Evolutionary conservation across 2,888 invertebrate genomes (phyloP), one percentile per base, ranked within the genome.

Genomic region (Drosophila hawaiiensis): DNA sequence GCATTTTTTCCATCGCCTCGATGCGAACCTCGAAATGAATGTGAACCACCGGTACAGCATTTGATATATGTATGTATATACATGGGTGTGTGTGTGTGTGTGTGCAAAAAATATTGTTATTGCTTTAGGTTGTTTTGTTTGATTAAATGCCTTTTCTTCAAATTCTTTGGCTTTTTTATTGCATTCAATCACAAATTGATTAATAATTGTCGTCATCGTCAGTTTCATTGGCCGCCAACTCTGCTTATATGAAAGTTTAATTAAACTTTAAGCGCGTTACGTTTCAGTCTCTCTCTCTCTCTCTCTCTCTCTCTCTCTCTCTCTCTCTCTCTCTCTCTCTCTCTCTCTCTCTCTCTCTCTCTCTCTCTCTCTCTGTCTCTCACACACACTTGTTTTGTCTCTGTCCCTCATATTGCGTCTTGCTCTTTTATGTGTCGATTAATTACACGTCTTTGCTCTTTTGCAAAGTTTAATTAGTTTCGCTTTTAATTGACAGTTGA

Each of bases 391-490:
- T 47, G 22, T 47, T 47, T 22, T 22, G 14, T 14, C 37, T 22
- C 29, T 25, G 14, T 33, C 52, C n/a, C 33, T 50, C 50, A 39
- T 52, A 33, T 50, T 54, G 25, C 16, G 28, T 22, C 37, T 41
- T 31, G 25, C 19, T 47, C 58, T 66, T 37, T 68, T 52, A 71
- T 83, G 79, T 76, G 81, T 77, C 90, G 86, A 90, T 86, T 86
- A 86, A 86, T 86, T 86, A 89, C 82, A 77, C 81, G 78, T 81
- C 78, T 83, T 74, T 68, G 76, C 76, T 74, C 64, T 84, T 73
- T 75, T 73, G 87, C 84, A 89, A 90, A 87, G 82, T 87, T 87
- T 87, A 87, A 87, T 87, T 87, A 87, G 89, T 87, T 87, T 87
- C 84, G 75, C 72, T 78, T 89, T 78, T 87, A 89, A 87, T 90